phyloP scores from a whole-genome alignment of 53 echinoderm and acorn worm species.

The Actinopyga echinites region DNA sequence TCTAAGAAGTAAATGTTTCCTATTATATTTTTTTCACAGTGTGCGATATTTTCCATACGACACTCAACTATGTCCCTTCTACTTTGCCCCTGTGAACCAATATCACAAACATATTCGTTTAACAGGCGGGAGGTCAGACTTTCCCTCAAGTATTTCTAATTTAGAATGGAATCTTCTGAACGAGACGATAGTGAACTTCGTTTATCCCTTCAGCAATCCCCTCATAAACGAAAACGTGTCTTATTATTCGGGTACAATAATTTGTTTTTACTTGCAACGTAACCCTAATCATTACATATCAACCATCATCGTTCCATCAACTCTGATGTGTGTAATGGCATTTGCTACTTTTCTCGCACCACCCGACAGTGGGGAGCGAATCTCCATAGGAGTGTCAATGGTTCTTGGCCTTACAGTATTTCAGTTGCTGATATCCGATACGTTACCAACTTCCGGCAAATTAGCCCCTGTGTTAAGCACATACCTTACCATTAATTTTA shows the following conservation, averaged over 20 bases:
- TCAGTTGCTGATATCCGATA: no score
- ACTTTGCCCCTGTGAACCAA: neutral
- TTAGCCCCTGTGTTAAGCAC: no score
- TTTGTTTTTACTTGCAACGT: neutral
- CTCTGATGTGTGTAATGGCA: no score
- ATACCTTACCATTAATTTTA: no score
- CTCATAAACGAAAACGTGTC: neutral
- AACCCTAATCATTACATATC: neutral
- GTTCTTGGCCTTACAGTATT: no score
- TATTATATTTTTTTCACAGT: neutral
- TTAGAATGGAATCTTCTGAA: conserved; percentile 1
- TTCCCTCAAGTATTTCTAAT: neutral
- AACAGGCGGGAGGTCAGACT: neutral
- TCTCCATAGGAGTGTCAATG: no score
- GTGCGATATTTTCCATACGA: conserved; percentile 17
- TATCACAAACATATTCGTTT: neutral
- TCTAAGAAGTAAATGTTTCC: no score
- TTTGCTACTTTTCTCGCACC: no score
- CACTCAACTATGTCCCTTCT: neutral
- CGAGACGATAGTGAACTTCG: neutral
- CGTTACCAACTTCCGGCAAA: no score
- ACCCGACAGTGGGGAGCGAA: no score
- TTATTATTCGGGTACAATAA: neutral
- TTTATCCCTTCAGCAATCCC: neutral
- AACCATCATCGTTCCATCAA: no score